Evolutionary conservation across 2,888 invertebrate genomes (phyloP), one percentile per base, ranked within the genome.

Genomic region (Tipula confusa): DNA sequence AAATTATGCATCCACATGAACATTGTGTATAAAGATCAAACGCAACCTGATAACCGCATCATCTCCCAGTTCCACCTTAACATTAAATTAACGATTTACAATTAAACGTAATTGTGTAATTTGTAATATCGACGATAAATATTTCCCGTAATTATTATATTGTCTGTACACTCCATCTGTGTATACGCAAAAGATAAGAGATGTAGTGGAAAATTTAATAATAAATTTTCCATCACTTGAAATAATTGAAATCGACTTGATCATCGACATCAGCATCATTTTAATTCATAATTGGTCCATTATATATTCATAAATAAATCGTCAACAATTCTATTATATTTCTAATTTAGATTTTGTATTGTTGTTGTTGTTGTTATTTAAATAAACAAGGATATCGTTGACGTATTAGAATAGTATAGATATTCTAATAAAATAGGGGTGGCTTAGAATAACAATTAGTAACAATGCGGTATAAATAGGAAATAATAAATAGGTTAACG

Each of bases 361-460:
- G 64, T 64, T 64, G 64, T 64, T 64, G 64, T 24, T 43, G 43
- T 43, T 43, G 2, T 15, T 43, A 15, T 43, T 43, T 43, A 43
- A 24, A 64, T 64, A 64, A 64, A 64, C 64, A 64, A 64, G 24
- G 64, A 64, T 64, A 64, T 64, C n/a, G n/a, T n/a, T n/a, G n/a
- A n/a, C n/a, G n/a, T n/a, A n/a, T 24, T 43, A 9, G 15, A 43
- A 5, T 11, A n/a, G 9, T 15, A 43, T 64, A 24, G 7, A 64
- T 13, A 0, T 9, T 33, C 11, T 33, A 24, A 24, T 64, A 24
- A 64, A 64, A 64, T 24, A 64, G 64, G 64, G 64, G 64, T 64
- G 11, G 64, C 7, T 64, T 64, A 24, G 64, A 64, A 64, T 64
- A 64, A 64, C 64, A 64, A 64, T 64, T 64, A 64, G 15, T 43